A percentile compares a stretch with the other conserved stretches of the same genome.
Evolutionary conservation across 2,888 invertebrate species (phyloP).

Genomic region (Metacarcinus magister): DNA sequence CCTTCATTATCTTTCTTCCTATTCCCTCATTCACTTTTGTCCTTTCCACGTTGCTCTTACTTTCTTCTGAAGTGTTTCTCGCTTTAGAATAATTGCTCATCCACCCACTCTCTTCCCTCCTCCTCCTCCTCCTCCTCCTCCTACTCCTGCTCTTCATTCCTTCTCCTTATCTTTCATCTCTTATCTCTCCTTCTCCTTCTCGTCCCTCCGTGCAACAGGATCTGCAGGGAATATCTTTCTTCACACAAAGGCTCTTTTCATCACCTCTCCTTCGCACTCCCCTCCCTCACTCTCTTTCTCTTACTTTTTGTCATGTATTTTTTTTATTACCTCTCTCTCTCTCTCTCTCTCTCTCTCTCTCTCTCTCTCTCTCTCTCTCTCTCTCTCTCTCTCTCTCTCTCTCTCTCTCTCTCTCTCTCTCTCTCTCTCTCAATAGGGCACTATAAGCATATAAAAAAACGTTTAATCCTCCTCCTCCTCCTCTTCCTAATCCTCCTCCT

Average conservation of each 20-base stretch:
- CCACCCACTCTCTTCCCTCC: not conserved
- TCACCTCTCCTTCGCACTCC: not conserved
- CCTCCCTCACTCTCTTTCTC: not conserved
- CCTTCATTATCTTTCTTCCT: not conserved
- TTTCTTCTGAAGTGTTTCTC: not conserved
- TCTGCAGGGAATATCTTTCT: not conserved
- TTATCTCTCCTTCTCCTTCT: conserved; percentile 32
- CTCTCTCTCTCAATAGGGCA: conserved; percentile 15
- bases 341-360: conserved; percentile 39
- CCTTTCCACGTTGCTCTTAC: not conserved
- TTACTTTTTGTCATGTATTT: not conserved
- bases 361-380: conserved; percentile 35
- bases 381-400: conserved; percentile 26
- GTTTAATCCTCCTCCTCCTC: not conserved
- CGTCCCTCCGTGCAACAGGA: conserved; percentile 36
- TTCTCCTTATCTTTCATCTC: conserved; percentile 37
- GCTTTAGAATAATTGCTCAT: not conserved
- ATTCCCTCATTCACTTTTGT: not conserved
- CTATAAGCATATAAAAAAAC: not conserved
- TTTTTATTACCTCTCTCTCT: not conserved
- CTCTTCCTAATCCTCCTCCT: not conserved
- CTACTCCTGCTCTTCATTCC: not conserved
- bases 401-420: conserved; percentile 27
- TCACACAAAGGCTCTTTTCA: conserved; percentile 26
- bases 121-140: conserved; percentile 22